Percentiles rank a stretch among this genome's conserved stretches.
Evolutionary conservation across 2,888 invertebrate genomes (phyloP).

Genomic region (Nasonia oneida): DNA sequence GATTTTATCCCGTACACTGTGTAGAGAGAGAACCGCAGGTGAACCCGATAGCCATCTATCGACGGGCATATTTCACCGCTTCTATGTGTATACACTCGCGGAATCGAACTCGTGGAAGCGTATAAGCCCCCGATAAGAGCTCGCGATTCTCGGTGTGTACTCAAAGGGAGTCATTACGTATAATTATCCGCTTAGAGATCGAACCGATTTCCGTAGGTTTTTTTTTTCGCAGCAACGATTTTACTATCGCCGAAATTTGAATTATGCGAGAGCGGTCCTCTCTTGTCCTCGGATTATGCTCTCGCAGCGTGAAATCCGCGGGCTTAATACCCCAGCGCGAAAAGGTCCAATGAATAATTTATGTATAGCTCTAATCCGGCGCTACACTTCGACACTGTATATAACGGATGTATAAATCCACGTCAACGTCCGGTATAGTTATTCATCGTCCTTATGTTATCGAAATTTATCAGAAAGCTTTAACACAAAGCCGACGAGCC

Average conservation of each 20-base stretch:
- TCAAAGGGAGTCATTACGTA: slow-evolving; percentile 14
- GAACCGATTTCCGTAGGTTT: background rate
- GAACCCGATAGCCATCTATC: slow-evolving; percentile 64
- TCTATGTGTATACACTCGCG: background rate
- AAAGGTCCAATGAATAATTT: slow-evolving; percentile 52
- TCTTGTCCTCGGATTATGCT: background rate
- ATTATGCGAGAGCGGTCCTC: background rate
- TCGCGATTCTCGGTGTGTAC: background rate
- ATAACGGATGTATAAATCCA: too few relatives aligned
- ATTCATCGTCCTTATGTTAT: background rate
- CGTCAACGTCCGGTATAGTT: too few relatives aligned
- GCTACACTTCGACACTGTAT: slow-evolving; percentile 4
- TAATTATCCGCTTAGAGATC: slow-evolving; percentile 14
- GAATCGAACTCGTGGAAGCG: slow-evolving; percentile 30
- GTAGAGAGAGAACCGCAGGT: slow-evolving; percentile 43
- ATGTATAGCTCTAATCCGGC: background rate
- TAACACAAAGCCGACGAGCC: background rate
- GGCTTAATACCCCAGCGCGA: slow-evolving; percentile 4
- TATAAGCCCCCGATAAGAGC: background rate
- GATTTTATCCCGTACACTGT: slow-evolving; percentile 66
- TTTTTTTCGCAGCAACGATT: background rate
- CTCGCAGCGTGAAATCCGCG: slow-evolving; percentile 18
- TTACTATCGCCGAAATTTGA: slow-evolving; percentile 43
- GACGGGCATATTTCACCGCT: slow-evolving; percentile 62
- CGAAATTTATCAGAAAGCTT: background rate